Base-by-base conservation (phyloP, 2,113 vertebrate genomes). In the Callionymus lyra region DNA sequence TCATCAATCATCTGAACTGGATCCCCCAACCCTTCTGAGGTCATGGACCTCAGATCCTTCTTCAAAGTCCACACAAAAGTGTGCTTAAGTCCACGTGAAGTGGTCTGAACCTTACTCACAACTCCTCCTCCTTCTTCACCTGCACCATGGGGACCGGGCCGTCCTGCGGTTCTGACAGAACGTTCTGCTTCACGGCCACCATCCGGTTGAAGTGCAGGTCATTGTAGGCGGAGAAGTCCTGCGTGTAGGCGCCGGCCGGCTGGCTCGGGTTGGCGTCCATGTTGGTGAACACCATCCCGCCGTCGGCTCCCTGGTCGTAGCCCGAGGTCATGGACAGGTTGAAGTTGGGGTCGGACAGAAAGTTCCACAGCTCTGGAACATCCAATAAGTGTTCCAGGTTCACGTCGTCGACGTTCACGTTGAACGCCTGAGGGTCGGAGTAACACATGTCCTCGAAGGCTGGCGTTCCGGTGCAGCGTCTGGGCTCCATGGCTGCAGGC, bases 201-300 rank as follows among this genome's bases (percentile, higher is more conserved):
- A 84, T 71, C 65, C 63, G 77, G 59, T 51, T 81, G 56, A 85
- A 81, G 43, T 77, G 76, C 16, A 72, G 2, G 45, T 87, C 86
- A 3, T 39, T 76, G 38, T 70, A 79, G 10, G 67, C 65, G 11
- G 74, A 21, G 36, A 80, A 67, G 65, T 85, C 77, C 55, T 55
- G 69, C 6, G 16, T 6, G 53, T 49, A 62, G 1, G 34, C 1
- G 21, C 18, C 44, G 1, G 62, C 38, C 59, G 47, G 58, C 21
- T 42, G 50, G 52, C 60, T 72, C 16, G 58, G 62, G 66, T 65
- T 77, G 19, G 39, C 15, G 2, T 79, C 53, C 56, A 54, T 27
- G 53, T 43, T 66, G 35, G 16, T 2, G 2, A 63, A 57, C 2
- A 34, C 16, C 11, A 55, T 1, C 27, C 21, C 56, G 41, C 14